Conservation (phyloP, 1,140 invertebrate species). For the Ostrea edulis region DNA sequence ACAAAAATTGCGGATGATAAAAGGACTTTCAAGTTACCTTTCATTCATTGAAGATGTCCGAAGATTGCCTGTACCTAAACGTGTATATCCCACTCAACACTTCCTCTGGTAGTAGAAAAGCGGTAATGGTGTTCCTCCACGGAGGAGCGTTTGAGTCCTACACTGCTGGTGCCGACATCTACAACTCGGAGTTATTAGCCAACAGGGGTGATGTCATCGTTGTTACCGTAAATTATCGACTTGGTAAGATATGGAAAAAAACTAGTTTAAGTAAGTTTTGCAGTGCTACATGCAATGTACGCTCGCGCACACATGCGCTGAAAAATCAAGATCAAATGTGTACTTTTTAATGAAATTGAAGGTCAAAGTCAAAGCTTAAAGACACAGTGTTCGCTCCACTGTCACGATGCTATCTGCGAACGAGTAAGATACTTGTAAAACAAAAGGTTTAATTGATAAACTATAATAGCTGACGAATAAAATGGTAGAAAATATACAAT, state of each 20-base stretch:
- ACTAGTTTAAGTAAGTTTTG: neutral
- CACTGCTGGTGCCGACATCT: slow-evolving; percentile 90
- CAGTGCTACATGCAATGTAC: too few species aligned
- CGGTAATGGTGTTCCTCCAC: slow-evolving; percentile 97
- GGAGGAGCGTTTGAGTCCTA: slow-evolving; percentile 93
- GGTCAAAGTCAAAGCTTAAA: too few species aligned
- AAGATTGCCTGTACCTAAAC: slow-evolving; percentile 53
- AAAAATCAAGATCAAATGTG: too few species aligned
- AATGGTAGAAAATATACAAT: too few species aligned
- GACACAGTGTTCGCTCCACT: too few species aligned
- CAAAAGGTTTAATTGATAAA: too few species aligned
- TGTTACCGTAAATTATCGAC: slow-evolving; percentile 95
- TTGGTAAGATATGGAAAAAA: slow-evolving; percentile 82
- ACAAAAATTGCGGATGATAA: too few species aligned
- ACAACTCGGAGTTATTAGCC: slow-evolving; percentile 91
- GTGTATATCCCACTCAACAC: slow-evolving; percentile 48
- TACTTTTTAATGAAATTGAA: too few species aligned
- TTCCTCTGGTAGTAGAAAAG: slow-evolving; percentile 38
- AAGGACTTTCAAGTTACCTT: neutral
- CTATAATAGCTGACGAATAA: too few species aligned
- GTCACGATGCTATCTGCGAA: too few species aligned
- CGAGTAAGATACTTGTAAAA: too few species aligned
- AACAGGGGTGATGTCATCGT: slow-evolving; percentile 89
- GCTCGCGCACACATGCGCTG: too few species aligned
- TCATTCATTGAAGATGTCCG: slow-evolving; percentile 50